Base-by-base conservation (phyloP, 2,113 vertebrate species). In the Tachuris rubrigastra region DNA sequence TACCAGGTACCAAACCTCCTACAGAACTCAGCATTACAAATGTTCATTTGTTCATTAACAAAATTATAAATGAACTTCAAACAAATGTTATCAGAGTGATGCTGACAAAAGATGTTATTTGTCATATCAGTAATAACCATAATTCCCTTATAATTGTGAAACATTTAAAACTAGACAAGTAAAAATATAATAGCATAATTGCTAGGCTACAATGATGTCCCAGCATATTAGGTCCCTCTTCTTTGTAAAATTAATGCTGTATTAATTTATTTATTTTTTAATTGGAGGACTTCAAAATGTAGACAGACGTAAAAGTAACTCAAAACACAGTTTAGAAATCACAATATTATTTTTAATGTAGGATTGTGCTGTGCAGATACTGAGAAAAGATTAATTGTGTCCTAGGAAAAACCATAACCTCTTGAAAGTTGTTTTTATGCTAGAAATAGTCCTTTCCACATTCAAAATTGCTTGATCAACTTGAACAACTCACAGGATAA, bases 221-320 rank as follows among this genome's bases (percentile, higher is more conserved):
- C 31, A 73, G 56, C 52, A 67, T n/a, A 58, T 37, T 59, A 23
- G 30, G 9, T 30, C 30, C 68, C 31, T 35, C 74, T 12, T 53
- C 41, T 62, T 42, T 60, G 28, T 46, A 78, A 86, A 47, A 15
- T 65, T 33, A 73, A 53, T 37, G 30, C 10, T 88, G 11, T 69
- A 67, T 80, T 93, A 68, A 87, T 27, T 66, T 5, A 63, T 37
- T 66, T 49, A 15, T 46, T 62, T 77, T 63, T 65, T 42, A 37
- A 85, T 50, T 85, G 39, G 44, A 85, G 90, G 87, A 55, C 16
- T 89, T 55, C 47, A 71, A 91, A 91, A 89, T 17, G 23, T 62
- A 66, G 74, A 39, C 74, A 81, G 39, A 84, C 11, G 8, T 33
- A 74, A 50, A 47, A 3, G 16, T 39, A 87, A 69, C 18, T 75